These are phyloP conservation scores for Campylorhamphus procurvoides DNA, from an alignment of 2,113 vertebrate genomes.

Conservation along the genomic window DNA sequence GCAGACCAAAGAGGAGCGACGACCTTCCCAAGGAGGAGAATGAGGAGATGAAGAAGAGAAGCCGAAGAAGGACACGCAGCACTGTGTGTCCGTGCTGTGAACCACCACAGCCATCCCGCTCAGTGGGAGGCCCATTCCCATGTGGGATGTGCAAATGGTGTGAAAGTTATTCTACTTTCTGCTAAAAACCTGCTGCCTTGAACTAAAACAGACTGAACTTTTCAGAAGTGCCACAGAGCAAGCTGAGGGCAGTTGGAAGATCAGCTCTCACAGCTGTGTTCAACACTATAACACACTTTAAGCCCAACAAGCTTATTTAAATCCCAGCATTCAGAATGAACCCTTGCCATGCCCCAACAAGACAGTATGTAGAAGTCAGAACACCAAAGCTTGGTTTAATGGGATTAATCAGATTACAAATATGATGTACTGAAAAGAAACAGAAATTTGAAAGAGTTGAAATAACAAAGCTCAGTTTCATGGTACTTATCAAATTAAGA, in stretches of 20 bases:
- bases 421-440: too few relatives aligned
- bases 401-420: background rate
- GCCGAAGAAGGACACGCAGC: background rate
- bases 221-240: background rate
- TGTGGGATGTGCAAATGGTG: background rate
- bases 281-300: accelerated
- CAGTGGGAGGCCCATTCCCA: background rate
- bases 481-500: background rate
- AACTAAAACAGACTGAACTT: background rate
- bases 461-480: too few relatives aligned
- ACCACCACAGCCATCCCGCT: accelerated
- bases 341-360: accelerated
- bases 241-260: background rate
- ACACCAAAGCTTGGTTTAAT: background rate
- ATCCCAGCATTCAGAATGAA: background rate
- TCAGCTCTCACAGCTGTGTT: accelerated
- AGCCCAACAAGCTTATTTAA: background rate
- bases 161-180: background rate
- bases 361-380: background rate
- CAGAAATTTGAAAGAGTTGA: background rate
- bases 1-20: background rate
- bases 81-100: background rate
- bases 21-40: background rate
- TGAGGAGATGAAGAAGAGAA: background rate
- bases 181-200: background rate